phyloP scores from a whole-genome alignment of 2,797 vertebrate genomes.

The Peromyscus attwateri region DNA sequence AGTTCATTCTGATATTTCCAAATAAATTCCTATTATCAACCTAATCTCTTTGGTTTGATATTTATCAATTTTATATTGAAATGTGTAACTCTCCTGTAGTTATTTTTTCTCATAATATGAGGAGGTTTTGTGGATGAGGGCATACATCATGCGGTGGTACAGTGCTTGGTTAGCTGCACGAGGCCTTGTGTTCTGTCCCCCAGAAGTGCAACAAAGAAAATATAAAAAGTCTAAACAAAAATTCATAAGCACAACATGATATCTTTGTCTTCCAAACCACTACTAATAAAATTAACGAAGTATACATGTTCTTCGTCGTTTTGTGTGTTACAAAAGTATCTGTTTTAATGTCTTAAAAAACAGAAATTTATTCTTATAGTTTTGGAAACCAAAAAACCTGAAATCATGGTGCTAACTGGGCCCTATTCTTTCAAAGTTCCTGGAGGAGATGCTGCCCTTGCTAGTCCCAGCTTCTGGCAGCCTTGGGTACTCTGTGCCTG shows the following conservation, averaged over 20 bases:
- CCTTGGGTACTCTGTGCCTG: neutral
- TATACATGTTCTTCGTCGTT: neutral
- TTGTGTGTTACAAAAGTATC: neutral
- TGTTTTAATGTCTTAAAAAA: neutral
- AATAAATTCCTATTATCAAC: constrained; percentile 22
- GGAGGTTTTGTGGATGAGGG: neutral
- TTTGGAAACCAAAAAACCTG: constrained; percentile 1
- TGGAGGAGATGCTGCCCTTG: neutral
- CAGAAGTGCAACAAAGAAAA: neutral
- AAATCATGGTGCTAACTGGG: neutral
- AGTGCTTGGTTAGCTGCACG: neutral
- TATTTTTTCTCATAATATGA: neutral
- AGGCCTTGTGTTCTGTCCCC: neutral
- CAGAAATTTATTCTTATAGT: neutral
- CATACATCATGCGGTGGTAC: neutral
- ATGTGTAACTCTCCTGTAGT: constrained; percentile 25
- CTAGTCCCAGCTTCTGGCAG: neutral
- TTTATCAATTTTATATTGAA: constrained; percentile 1
- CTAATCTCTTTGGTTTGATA: constrained; percentile 46
- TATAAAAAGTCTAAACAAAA: neutral
- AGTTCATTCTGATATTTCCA: constrained; percentile 12
- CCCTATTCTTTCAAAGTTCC: neutral
- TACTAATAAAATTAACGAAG: constrained; percentile 26
- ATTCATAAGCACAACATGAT: neutral
- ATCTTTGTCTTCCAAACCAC: neutral